Evolutionary conservation across 2,888 invertebrate species (phyloP).

Genomic region (Ophion ventricosus): DNA sequence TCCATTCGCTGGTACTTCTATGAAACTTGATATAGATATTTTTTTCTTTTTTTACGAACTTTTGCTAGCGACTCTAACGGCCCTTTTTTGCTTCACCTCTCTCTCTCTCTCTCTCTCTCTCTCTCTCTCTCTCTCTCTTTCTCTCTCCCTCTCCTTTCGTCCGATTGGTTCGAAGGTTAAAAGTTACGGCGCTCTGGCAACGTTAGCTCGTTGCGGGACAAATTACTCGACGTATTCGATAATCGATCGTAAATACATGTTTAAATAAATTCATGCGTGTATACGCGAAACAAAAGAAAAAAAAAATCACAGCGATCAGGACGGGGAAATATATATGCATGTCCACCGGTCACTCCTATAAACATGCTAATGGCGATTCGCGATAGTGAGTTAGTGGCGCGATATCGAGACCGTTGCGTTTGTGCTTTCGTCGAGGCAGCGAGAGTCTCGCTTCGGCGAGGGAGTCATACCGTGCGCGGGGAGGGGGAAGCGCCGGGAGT

Average conservation of each 20-base stretch:
- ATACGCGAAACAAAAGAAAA: constrained; percentile 57
- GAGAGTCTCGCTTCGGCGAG: constrained; percentile 21
- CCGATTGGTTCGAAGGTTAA: neutral
- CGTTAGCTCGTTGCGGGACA: neutral
- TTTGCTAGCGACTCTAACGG: neutral
- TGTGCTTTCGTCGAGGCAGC: constrained; percentile 39
- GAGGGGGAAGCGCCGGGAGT: neutral
- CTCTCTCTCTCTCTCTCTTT: neutral
- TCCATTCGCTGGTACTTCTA: too few relatives aligned
- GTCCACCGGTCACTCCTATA: constrained; percentile 76
- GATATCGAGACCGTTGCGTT: constrained; percentile 64
- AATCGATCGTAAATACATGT: constrained; percentile 76
- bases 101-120: neutral
- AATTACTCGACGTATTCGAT: constrained; percentile 54
- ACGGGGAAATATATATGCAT: constrained; percentile 62
- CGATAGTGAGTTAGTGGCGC: constrained; percentile 78
- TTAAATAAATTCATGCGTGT: constrained; percentile 39
- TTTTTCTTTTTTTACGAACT: neutral
- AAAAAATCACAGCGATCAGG: constrained; percentile 6
- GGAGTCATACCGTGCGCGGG: constrained; percentile 5
- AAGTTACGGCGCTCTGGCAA: neutral
- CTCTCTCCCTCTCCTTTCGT: neutral
- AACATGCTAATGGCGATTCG: constrained; percentile 79
- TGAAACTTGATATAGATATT: neutral
- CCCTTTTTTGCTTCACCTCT: neutral